Evolutionary conservation across 2,113 vertebrate species (phyloP).

Genomic region (Pheucticus melanocephalus): DNA sequence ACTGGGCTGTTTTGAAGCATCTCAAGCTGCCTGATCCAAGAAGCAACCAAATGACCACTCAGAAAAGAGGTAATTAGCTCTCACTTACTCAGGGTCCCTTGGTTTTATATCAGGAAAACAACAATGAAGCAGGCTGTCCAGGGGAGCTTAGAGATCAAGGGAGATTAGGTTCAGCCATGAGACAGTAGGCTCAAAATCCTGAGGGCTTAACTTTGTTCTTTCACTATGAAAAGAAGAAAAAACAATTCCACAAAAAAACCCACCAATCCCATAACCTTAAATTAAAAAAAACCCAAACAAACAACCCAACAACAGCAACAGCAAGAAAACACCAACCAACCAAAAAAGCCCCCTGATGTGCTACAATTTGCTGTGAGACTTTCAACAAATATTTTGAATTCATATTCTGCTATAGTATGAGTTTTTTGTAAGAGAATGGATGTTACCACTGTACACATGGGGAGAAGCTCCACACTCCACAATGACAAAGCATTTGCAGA

Average conservation of each 20-base stretch:
- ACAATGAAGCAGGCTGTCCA: neutral
- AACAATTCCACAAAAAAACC: too few species aligned
- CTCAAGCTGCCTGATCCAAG: neutral
- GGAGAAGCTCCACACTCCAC: neutral
- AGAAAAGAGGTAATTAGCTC: neutral
- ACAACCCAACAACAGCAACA: neutral
- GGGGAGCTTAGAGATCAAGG: neutral
- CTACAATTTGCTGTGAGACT: neutral
- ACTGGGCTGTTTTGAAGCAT: neutral
- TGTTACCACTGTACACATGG: accelerated
- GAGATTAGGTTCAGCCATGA: neutral
- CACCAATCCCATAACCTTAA: neutral
- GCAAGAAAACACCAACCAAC: neutral
- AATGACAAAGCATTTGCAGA: neutral
- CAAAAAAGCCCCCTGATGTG: neutral
- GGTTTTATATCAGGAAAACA: neutral
- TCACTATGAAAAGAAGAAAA: neutral
- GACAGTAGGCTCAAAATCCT: neutral
- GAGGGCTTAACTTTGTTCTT: neutral
- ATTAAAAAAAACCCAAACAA: neutral
- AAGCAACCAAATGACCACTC: neutral
- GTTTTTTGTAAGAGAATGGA: neutral
- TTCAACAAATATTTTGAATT: neutral
- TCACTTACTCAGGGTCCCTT: neutral
- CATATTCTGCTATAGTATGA: neutral